Base-by-base conservation (phyloP, 37 sponge, comb jelly and placozoan genomes). In the Hormiphora californensis region DNA sequence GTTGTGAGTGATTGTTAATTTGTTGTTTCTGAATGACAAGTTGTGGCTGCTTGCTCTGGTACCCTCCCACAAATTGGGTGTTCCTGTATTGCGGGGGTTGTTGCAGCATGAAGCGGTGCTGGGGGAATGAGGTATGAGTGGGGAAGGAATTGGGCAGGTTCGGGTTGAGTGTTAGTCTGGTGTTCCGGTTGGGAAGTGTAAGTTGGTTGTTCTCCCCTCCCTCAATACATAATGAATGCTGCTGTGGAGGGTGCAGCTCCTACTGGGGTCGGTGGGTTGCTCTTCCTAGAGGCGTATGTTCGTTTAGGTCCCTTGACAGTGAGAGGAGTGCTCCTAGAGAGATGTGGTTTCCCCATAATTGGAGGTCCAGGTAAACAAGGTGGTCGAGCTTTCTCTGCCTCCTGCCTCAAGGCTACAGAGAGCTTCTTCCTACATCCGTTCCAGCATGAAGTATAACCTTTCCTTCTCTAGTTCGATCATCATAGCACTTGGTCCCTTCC, bases 271-370 rank as follows among this genome's bases (percentile, higher is more conserved):
- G 81, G 46, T n/a, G 43, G 81, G 0, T 3, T 4, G 0, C 17
- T 33, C n/a, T 46, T 27, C 19, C 35, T 65, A 36, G 81, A 73
- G 23, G 81, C 81, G 35, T 73, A 73, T 1, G 81, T 73, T 33
- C 81, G 12, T 73, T 73, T 73, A 0, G 81, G 81, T 11, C 81
- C 81, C 25, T 73, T 73, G 9, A 73, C 81, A 3, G 81, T 73
- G 5, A 73, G 44, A 9, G 12, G 32, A 28, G 81, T 43, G 5
- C 28, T 11, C 4, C 36, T 32, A 1, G 19, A 12, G 27, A 32
- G 34, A 7, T 4, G 11, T 19, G 81, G 81, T 11, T 41, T 73
- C 31, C 81, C 46, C 21, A 49, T 41, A 0, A 8, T 32, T 2
- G 81, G 81, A 30, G 12, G 28, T 21, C 17, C 49, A 67, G 30